Base-by-base conservation (phyloP, 2,797 vertebrate species). In the Rhynchotus rufescens region DNA sequence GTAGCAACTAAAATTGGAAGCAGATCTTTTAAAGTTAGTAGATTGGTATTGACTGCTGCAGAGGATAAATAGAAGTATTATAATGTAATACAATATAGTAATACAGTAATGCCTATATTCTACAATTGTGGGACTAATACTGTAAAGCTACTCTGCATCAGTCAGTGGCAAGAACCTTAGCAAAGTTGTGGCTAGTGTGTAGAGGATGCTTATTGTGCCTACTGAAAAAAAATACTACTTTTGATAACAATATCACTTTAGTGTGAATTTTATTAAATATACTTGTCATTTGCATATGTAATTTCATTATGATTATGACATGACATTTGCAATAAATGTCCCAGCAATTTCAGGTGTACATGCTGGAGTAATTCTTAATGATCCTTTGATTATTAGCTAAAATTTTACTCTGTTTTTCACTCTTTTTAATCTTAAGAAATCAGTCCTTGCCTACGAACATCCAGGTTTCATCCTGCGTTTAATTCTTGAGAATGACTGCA, bases 391-490 rank as follows among this genome's bases (percentile, higher is more conserved):
- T 71, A 15, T 47, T 65, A 80, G 64, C 19, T 79, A 64, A 80
- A 73, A 44, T 5, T 84, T 88, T 28, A 44, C 52, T 57, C 26
- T 62, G 28, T 26, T 42, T 22, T 30, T 44, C 2, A 21, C 3
- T 64, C 3, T 56, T 21, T 68, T 26, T 59, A 16, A 12, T 60
- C 73, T 67, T 13, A 91, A 98, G 98, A 94, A 79, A 76, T 98
- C 98, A 61, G 86, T 97, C 62, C 96, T 95, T 93, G 96, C 96
- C 78, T 97, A 93, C 62, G 97, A 98, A 77, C 98, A 98, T 78
- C 96, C 98, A 15, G 97, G 98, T 71, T 98, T 99, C 80, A 97
- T 99, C 85, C 92, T 99, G 93, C 97, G 97, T 71, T 95, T 98
- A 86, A 92, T 98, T 72, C 97, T 99, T 94, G 97, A 97, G 15